These are phyloP conservation scores for Agapornis roseicollis DNA, from an alignment of 2,113 vertebrate genomes.

Conservation along the genomic window DNA sequence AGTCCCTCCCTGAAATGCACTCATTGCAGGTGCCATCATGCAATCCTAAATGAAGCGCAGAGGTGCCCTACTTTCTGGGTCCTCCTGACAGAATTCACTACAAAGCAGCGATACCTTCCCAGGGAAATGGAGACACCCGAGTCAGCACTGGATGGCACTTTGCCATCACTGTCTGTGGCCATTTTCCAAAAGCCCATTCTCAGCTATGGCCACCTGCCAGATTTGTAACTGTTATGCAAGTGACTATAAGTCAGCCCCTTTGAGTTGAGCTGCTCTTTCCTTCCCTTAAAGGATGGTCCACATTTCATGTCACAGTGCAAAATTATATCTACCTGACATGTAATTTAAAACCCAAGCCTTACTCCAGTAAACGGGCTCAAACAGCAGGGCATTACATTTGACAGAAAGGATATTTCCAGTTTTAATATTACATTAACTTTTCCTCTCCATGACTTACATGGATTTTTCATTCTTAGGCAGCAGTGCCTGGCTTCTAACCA, in stretches of 20 bases:
- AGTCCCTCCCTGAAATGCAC: not conserved
- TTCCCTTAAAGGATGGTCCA: slow-evolving; percentile 23
- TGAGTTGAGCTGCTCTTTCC: not conserved
- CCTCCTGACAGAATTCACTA: not conserved
- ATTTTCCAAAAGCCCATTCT: not conserved
- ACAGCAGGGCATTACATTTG: slow-evolving; percentile 64
- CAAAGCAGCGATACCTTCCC: not conserved
- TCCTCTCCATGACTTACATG: slow-evolving; percentile 8
- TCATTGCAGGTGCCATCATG: not conserved
- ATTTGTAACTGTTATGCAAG: not conserved
- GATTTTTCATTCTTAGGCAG: slow-evolving; percentile 53
- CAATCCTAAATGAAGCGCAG: accelerated
- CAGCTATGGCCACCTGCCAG: not conserved
- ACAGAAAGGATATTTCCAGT: slow-evolving; percentile 58
- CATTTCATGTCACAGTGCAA: slow-evolving; percentile 37
- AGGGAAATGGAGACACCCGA: not conserved
- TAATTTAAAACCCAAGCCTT: slow-evolving; percentile 71
- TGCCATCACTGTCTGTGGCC: not conserved
- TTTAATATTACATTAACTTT: slow-evolving; percentile 58
- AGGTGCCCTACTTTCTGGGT: not conserved
- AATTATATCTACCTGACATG: slow-evolving; percentile 65
- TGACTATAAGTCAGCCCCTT: not conserved
- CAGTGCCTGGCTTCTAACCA: not conserved
- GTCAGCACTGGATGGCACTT: not conserved
- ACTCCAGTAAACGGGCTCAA: slow-evolving; percentile 74